Base-by-base conservation (phyloP, 1,140 invertebrate genomes). In the Drosophila santomea region DNA sequence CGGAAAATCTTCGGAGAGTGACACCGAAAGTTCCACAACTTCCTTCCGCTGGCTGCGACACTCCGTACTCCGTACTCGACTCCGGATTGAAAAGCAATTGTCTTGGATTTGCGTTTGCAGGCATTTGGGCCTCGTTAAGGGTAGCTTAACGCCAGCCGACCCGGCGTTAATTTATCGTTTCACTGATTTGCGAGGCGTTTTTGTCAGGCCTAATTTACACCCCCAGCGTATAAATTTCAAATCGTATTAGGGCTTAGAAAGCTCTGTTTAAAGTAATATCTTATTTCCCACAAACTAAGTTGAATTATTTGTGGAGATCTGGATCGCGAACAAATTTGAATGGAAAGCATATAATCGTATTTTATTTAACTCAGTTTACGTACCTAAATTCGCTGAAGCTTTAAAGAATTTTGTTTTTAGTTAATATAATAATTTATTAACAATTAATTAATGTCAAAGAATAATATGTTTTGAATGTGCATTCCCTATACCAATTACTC, bases 41-140 rank as follows among this genome's bases (percentile, higher is more conserved):
- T 38, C 20, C 41, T 52, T 32, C 38, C 62, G 69, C n/a, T 75
- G 74, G 74, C 78, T 78, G 80, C 76, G 66, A 61, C 59, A 82
- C 60, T 73, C 75, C 57, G 60, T 69, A 91, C 7, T 32, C 8
- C 8, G 32, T 8, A 32, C 28, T 32, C 7, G 7, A 32, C 32
- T 32, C 78, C 57, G 63, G 73, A 91, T 91, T 91, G 89, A 64
- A 91, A 91, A 90, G 85, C 89, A 91, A 91, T 91, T 91, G 90
- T 91, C 85, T 91, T 91, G 80, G 88, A 81, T 91, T 88, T 86
- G 68, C 62, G 80, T 83, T 74, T 8, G 32, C 63, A 79, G 78
- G 50, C 72, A 47, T 69, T 48, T 62, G 48, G 74, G 58, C 54
- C 50, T 63, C 61, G 69, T 66, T 77, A 74, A 78, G 60, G 58